These are phyloP conservation scores for Xiphorhynchus elegans DNA, from an alignment of 2,113 vertebrate genomes.

Conservation along the genomic window DNA sequence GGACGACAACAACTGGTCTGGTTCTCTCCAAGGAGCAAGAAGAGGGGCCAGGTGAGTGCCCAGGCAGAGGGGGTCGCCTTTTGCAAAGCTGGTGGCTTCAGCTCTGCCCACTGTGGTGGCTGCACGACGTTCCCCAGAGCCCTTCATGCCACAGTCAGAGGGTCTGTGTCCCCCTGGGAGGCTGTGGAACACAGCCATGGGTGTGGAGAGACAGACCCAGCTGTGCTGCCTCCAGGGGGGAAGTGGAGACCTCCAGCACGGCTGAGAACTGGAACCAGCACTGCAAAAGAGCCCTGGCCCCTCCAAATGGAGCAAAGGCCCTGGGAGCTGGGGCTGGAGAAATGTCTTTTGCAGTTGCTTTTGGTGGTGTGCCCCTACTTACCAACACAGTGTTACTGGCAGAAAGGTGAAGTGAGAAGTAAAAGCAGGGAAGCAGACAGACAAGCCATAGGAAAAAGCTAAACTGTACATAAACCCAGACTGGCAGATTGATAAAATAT, in stretches of 20 bases:
- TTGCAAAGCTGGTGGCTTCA: background rate
- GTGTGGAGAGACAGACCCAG: background rate
- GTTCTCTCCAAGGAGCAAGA: background rate
- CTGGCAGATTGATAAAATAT: background rate
- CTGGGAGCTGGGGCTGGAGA: background rate
- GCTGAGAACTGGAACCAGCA: background rate
- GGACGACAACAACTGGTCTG: background rate
- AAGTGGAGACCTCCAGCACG: background rate
- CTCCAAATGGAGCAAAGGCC: background rate
- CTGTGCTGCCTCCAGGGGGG: background rate
- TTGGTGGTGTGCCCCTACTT: background rate
- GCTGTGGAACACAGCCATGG: background rate
- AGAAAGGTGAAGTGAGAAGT: background rate
- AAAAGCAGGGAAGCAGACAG: background rate
- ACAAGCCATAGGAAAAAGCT: background rate
- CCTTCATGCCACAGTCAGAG: background rate
- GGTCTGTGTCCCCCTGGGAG: background rate
- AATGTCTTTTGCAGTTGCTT: background rate
- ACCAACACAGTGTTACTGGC: background rate
- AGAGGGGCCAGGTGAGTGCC: background rate
- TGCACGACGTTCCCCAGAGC: background rate
- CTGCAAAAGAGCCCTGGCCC: background rate
- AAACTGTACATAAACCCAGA: background rate
- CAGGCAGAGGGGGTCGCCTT: background rate
- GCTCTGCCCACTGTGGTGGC: background rate